Conservation (phyloP, 1,140 invertebrate species). For the Oncopodura yosiiana region DNA sequence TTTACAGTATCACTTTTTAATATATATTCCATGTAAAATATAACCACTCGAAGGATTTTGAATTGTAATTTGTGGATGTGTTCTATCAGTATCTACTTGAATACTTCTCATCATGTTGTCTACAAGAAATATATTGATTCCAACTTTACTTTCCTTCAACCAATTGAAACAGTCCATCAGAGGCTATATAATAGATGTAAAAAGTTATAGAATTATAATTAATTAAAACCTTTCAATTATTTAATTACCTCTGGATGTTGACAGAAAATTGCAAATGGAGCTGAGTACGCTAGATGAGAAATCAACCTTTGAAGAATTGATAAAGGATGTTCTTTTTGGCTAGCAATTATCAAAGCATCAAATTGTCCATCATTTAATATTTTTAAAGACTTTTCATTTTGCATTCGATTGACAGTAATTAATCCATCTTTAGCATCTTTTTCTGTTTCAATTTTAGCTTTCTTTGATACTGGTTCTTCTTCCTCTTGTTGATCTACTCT, state of each 20-base stretch:
- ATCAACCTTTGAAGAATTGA: constrained; percentile 65
- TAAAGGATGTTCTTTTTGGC: constrained; percentile 67
- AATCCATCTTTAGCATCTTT: constrained; percentile 9
- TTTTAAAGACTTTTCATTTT: constrained; percentile 29
- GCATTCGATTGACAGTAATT: constrained; percentile 18
- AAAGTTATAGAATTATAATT: not conserved
- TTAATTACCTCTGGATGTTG: constrained; percentile 53
- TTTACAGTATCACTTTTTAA: not conserved
- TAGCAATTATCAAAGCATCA: constrained; percentile 66
- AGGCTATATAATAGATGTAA: constrained; percentile 43
- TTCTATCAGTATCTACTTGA: constrained; percentile 74
- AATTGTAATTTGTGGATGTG: constrained; percentile 62
- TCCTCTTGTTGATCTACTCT: not conserved
- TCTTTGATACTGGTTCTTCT: constrained; percentile 8
- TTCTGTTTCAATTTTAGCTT: constrained; percentile 13
- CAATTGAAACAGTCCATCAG: constrained; percentile 66
- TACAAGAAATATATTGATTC: constrained; percentile 63
- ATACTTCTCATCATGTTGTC: constrained; percentile 81
- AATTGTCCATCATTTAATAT: constrained; percentile 46
- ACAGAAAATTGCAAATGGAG: constrained; percentile 75
- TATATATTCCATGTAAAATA: not conserved
- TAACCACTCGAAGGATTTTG: not conserved
- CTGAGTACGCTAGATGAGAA: constrained; percentile 60
- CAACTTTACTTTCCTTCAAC: constrained; percentile 55
- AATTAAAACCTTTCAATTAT: not conserved